These are phyloP conservation scores for Megalops atlanticus DNA, from an alignment of 2,113 vertebrate species.

Conservation along the genomic window DNA sequence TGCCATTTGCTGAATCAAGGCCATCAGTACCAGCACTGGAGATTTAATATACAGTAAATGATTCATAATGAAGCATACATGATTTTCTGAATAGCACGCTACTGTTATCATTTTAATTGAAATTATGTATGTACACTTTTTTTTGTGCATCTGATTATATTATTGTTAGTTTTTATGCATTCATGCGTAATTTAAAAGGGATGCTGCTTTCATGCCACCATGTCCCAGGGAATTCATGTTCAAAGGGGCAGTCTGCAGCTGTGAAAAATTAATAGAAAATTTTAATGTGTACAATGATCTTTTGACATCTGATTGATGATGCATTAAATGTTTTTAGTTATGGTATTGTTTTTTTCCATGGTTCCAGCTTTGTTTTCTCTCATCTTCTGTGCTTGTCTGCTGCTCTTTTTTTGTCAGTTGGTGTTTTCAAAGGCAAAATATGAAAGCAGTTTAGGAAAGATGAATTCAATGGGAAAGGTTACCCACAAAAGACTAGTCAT, in stretches of 20 bases:
- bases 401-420: background rate
- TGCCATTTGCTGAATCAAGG: background rate
- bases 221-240: conserved; percentile 12
- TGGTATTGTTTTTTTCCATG: background rate
- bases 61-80: background rate
- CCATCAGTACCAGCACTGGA: background rate
- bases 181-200: background rate
- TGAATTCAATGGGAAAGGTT: background rate
- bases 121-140: background rate
- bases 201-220: background rate
- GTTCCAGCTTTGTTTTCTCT: background rate
- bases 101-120: background rate
- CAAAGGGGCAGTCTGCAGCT: background rate
- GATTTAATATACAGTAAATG: background rate
- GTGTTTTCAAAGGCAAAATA: background rate
- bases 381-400: background rate
- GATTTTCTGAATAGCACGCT: background rate
- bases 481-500: background rate
- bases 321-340: conserved; percentile 18
- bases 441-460: background rate
- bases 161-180: background rate
- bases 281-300: background rate
- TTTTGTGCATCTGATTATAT: background rate
- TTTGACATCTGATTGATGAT: conserved; percentile 28
- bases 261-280: background rate